phyloP scores from a whole-genome alignment of 2,797 vertebrate species.

The Sebastolobus altivelis region DNA sequence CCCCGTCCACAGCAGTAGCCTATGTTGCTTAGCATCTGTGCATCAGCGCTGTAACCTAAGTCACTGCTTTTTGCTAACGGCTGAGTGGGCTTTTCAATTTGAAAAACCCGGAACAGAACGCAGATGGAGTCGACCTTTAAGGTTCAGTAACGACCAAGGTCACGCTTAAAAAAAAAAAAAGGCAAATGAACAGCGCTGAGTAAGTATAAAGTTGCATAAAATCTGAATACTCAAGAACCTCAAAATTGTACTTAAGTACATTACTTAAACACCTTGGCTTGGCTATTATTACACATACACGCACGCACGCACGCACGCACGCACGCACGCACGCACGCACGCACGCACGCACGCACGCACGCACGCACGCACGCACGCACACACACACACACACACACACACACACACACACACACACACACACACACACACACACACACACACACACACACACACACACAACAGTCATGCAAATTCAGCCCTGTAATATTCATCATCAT shows the following conservation, averaged over 20 bases:
- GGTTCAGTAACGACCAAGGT: neutral
- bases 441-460: neutral
- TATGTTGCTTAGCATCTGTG: neutral
- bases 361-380: neutral
- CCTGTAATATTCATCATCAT: slow-evolving; percentile 26
- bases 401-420: neutral
- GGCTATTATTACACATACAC: neutral
- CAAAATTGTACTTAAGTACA: neutral
- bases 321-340: no score
- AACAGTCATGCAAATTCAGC: slow-evolving; percentile 1
- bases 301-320: neutral
- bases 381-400: neutral
- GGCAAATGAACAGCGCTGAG: neutral
- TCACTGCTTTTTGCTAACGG: neutral
- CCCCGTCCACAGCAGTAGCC: neutral
- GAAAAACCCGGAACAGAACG: neutral
- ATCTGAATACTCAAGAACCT: neutral
- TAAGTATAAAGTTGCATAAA: neutral
- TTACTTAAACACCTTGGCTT: neutral
- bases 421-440: neutral
- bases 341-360: no score
- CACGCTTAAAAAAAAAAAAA: neutral
- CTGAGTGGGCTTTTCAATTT: neutral
- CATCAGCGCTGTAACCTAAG: neutral
- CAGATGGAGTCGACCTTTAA: neutral